A percentile compares a stretch with the other conserved stretches of the same genome.
phyloP scores from a whole-genome alignment of 2,888 invertebrate species.

The Encarsia formosa region DNA sequence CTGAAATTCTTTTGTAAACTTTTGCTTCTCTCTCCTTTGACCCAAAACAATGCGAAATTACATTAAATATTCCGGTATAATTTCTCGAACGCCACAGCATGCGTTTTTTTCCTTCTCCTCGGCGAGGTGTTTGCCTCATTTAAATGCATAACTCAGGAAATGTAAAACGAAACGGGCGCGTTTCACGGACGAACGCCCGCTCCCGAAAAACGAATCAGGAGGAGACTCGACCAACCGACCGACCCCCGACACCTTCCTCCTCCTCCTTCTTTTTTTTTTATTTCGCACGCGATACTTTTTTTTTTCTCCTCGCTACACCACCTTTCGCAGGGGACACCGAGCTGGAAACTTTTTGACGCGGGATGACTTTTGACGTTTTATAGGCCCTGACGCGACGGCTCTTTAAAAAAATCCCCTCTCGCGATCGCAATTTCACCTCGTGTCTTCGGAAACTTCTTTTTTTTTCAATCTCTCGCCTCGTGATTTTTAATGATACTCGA shows the following conservation, averaged over 20 bases:
- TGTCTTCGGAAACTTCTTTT: constrained; percentile 6
- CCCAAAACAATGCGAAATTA: constrained; percentile 4
- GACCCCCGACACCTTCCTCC: too few relatives aligned
- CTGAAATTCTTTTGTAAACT: too few relatives aligned
- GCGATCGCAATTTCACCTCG: neutral
- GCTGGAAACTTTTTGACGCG: constrained; percentile 27
- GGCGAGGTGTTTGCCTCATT: constrained; percentile 39
- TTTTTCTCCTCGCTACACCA: neutral
- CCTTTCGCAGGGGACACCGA: constrained; percentile 18
- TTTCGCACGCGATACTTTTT: neutral
- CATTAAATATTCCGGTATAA: constrained; percentile 9
- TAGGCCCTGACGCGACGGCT: constrained; percentile 25
- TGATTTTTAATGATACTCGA: constrained; percentile 26
- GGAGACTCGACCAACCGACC: too few relatives aligned
- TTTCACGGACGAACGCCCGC: constrained; percentile 38
- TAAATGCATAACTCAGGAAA: constrained; percentile 49
- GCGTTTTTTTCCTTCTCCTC: neutral
- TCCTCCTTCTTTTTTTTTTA: constrained; percentile 1
- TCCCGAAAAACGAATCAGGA: neutral
- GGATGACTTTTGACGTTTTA: constrained; percentile 28
- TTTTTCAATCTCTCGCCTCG: too few relatives aligned
- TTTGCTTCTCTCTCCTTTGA: too few relatives aligned
- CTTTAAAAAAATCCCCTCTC: constrained; percentile 10
- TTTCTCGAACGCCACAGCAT: constrained; percentile 1
- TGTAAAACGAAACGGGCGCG: constrained; percentile 48